Percentiles rank a stretch among this genome's conserved stretches.
phyloP scores from a whole-genome alignment of 1,140 invertebrate genomes.

The Panagrolaimus sp. region DNA sequence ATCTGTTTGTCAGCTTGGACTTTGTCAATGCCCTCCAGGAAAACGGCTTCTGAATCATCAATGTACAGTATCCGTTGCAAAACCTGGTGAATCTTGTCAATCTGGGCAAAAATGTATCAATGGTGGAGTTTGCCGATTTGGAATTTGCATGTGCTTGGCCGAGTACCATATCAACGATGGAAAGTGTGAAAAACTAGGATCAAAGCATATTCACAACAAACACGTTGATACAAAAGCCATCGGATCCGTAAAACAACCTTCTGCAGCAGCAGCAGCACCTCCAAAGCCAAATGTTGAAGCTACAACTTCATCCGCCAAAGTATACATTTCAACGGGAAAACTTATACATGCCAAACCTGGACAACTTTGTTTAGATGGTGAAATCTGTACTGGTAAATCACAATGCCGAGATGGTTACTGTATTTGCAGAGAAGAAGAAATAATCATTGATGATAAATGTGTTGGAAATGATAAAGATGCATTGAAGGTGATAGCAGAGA shows the following conservation, averaged over 20 bases:
- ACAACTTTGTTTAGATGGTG: conserved; percentile 12
- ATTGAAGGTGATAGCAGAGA: conserved; percentile 26
- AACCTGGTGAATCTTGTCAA: conserved; percentile 32
- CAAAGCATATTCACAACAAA: too few relatives aligned
- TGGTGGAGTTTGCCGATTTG: conserved; percentile 26
- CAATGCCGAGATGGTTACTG: conserved; percentile 51
- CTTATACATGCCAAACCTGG: conserved; percentile 8
- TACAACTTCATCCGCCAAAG: background rate
- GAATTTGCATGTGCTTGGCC: conserved; percentile 19
- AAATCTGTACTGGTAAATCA: conserved; percentile 46
- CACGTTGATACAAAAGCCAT: too few relatives aligned
- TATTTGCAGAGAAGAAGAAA: conserved; percentile 41
- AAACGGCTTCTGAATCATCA: conserved; percentile 5
- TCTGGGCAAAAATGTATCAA: conserved; percentile 28
- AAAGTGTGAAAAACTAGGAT: background rate
- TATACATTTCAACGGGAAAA: background rate
- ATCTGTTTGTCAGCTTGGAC: conserved; percentile 29
- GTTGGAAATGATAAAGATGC: conserved; percentile 30
- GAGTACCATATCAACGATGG: conserved; percentile 19
- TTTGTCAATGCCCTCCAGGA: conserved; percentile 34
- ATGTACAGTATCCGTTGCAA: conserved; percentile 24
- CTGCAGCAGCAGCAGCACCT: too few relatives aligned
- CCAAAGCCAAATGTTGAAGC: background rate
- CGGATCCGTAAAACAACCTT: too few relatives aligned
- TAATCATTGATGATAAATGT: conserved; percentile 44